Evolutionary conservation across 1,140 invertebrate genomes (phyloP).

Genomic region (Meloidogyne exigua): DNA sequence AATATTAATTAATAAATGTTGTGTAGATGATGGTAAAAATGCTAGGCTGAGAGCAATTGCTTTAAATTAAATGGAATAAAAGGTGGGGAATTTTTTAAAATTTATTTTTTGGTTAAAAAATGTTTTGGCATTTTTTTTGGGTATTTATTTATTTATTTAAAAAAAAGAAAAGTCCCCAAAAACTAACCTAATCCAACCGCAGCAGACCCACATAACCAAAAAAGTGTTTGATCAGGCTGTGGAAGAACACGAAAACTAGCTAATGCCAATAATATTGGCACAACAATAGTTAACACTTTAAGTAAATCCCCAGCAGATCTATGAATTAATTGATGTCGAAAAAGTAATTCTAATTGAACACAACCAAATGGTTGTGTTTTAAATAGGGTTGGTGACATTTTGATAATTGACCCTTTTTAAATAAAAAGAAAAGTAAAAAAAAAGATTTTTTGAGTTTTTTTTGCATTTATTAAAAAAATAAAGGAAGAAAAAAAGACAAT

Average conservation of each 20-base stretch:
- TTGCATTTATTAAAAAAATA: too few relatives aligned
- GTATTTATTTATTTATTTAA: too few relatives aligned
- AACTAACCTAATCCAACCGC: conserved; percentile 23
- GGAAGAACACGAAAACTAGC: conserved; percentile 8
- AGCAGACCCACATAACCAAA: conserved; percentile 32
- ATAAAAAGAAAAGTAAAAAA: not conserved
- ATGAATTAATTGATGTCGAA: conserved; percentile 39
- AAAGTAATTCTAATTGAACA: conserved; percentile 38
- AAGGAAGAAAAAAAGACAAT: too few relatives aligned
- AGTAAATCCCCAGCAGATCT: conserved; percentile 22
- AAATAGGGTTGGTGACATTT: not conserved
- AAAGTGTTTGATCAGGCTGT: conserved; percentile 26
- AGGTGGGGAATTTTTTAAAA: not conserved
- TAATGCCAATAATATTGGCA: conserved; percentile 28
- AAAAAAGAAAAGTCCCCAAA: not conserved
- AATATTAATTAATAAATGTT: not conserved
- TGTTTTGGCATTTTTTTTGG: too few relatives aligned
- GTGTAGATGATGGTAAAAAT: not conserved
- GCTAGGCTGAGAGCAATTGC: conserved; percentile 10
- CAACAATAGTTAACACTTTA: conserved; percentile 27
- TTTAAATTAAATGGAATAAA: not conserved
- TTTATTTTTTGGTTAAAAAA: not conserved
- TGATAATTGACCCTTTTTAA: not conserved
- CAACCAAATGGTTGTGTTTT: conserved; percentile 42
- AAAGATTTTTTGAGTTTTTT: not conserved